Evolutionary conservation across 2,888 invertebrate species (phyloP), one percentile per base, ranked within the genome.

Genomic region (Apotomis capreana): DNA sequence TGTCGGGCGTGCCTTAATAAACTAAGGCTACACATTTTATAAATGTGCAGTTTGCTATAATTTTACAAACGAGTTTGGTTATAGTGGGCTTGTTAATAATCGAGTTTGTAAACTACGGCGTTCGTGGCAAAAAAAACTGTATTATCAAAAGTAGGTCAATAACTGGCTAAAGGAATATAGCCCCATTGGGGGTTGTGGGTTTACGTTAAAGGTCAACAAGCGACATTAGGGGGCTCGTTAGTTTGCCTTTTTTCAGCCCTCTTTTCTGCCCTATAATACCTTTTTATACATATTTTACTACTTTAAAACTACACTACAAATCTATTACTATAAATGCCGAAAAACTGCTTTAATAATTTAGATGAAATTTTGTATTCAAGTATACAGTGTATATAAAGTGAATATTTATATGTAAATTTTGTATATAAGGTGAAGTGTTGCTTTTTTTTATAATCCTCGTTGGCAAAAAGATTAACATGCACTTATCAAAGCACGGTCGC

Each of bases 141-240:
- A 44, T 15, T 15, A 61, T 67, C 60, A 51, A 49, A 70, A 54
- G 60, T 49, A 65, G 64, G 64, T 60, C 70, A 60, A 59, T 12
- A 13, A 59, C 52, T 57, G 57, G 37, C 54, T 61, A 55, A 37
- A 60, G 59, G 49, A 54, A 60, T 60, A 60, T 60, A 40, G 70
- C 60, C 49, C 70, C 40, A 26, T 12, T 54, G 60, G 70, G 65
- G 55, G 54, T 65, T 46, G 70, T 61, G 65, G 65, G 46, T 36
- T 55, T 57, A 44, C 65, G 65, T 49, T 54, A 60, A 65, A 70
- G 60, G 65, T 70, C 65, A 70, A 54, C 62, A 40, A 37, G 26
- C 44, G 13, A 52, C 58, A 64, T 70, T 64, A 60, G 44, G 52
- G 40, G 63, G 37, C 49, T 70, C 59, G 54, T 70, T 70, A 55